Evolutionary conservation across 2,888 invertebrate species (phyloP).

Genomic region (Orthonychiurus folsomi): DNA sequence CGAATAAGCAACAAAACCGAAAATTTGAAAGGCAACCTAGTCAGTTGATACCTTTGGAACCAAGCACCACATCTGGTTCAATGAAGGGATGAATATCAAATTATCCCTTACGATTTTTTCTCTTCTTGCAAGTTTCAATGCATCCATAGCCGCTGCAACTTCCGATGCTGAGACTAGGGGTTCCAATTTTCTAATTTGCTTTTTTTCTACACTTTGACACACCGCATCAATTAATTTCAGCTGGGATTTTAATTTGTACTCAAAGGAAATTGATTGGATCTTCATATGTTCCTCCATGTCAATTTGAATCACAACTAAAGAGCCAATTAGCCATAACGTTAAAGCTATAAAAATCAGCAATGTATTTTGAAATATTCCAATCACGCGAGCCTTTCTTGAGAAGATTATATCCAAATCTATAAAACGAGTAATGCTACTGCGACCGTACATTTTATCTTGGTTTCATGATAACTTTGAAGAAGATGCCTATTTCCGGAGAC

Average conservation of each 20-base stretch:
- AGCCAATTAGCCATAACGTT: neutral
- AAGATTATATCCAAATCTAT: neutral
- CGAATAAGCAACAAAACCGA: slow-evolving; percentile 8
- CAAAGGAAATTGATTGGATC: too few species aligned
- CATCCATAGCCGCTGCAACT: neutral
- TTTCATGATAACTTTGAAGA: neutral
- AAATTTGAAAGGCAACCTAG: neutral
- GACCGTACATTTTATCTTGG: too few species aligned
- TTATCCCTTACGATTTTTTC: slow-evolving; percentile 26
- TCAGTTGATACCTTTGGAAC: slow-evolving; percentile 33
- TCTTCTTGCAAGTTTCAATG: slow-evolving; percentile 12
- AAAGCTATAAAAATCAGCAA: neutral
- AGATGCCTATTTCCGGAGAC: neutral
- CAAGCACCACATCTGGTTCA: slow-evolving; percentile 38
- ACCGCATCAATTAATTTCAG: neutral
- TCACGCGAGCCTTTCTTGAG: neutral
- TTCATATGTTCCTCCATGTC: neutral
- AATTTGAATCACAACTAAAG: neutral
- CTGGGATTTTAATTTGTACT: neutral
- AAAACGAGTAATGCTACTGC: too few species aligned
- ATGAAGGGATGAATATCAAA: slow-evolving; percentile 30
- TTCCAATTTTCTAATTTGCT: neutral
- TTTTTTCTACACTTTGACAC: neutral
- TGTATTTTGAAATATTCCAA: neutral
- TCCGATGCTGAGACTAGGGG: neutral